Evolutionary conservation across 2,797 vertebrate species (phyloP).

Genomic region (Enteromius radiatus): DNA sequence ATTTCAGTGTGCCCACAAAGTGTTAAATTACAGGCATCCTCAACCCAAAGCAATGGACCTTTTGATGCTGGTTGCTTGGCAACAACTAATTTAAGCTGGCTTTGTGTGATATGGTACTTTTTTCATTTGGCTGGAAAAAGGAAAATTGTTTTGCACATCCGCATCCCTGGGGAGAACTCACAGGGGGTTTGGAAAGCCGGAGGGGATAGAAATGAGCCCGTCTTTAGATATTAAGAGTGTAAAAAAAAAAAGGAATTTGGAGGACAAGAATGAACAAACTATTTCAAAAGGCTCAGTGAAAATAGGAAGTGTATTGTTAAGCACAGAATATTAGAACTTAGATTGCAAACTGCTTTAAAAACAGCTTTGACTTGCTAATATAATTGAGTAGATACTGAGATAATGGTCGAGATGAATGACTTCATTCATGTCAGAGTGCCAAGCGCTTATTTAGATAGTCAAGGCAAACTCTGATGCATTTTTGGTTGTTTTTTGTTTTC

Average conservation of each 20-base stretch:
- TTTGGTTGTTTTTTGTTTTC: not conserved
- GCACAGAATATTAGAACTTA: not conserved
- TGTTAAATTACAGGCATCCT: slow-evolving; percentile 73
- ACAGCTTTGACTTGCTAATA: slow-evolving; percentile 37
- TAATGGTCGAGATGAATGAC: slow-evolving; percentile 44
- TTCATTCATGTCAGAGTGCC: slow-evolving; percentile 64
- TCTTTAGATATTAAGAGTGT: slow-evolving; percentile 64
- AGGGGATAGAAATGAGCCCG: slow-evolving; percentile 79
- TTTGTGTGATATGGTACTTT: slow-evolving; percentile 72
- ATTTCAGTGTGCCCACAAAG: slow-evolving; percentile 71
- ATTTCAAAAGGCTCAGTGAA: not conserved
- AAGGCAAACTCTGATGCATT: not conserved
- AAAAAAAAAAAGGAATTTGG: slow-evolving; percentile 1
- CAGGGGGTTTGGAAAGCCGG: slow-evolving; percentile 28
- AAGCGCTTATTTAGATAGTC: slow-evolving; percentile 56
- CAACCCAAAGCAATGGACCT: slow-evolving; percentile 60
- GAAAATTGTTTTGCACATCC: slow-evolving; percentile 58
- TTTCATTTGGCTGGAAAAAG: slow-evolving; percentile 60
- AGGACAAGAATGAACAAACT: not conserved
- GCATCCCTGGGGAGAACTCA: slow-evolving; percentile 47
- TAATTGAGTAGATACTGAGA: slow-evolving; percentile 30
- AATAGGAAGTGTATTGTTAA: slow-evolving; percentile 15
- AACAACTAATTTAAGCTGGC: slow-evolving; percentile 73
- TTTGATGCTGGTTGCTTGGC: slow-evolving; percentile 76
- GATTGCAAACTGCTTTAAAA: slow-evolving; percentile 22